Conservation (phyloP, 2,888 invertebrate species). For the Penaeus monodon region DNA sequence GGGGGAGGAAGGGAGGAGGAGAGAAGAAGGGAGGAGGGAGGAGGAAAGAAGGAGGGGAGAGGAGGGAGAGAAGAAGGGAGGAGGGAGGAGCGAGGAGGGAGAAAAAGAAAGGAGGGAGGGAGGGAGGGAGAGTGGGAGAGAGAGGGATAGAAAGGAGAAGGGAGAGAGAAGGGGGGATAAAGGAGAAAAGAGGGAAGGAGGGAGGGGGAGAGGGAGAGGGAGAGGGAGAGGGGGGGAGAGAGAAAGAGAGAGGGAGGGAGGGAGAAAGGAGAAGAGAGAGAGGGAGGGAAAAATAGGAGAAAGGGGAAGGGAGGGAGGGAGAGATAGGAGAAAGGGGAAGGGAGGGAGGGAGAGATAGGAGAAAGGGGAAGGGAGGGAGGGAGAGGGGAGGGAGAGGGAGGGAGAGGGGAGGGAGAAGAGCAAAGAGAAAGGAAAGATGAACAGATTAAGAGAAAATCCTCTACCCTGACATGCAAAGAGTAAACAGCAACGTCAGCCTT, state of each 20-base stretch:
- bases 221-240: too few relatives aligned
- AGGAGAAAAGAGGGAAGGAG: not conserved
- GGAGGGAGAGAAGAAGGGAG: not conserved
- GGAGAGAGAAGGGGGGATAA: too few relatives aligned
- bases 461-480: too few relatives aligned
- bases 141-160: not conserved
- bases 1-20: too few relatives aligned
- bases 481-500: too few relatives aligned
- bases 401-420: not conserved
- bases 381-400: not conserved
- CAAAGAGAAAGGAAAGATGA: too few relatives aligned
- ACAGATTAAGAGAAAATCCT: too few relatives aligned
- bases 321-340: not conserved
- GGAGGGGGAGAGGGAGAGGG: not conserved
- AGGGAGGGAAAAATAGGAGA: not conserved
- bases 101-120: not conserved
- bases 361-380: not conserved
- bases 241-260: too few relatives aligned
- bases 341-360: not conserved
- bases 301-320: too few relatives aligned
- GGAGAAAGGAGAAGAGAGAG: too few relatives aligned
- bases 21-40: not conserved
- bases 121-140: not conserved
- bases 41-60: too few relatives aligned
- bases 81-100: not conserved